Evolutionary conservation across 2,113 vertebrate genomes (phyloP).

Genomic region (Mellivora capensis): DNA sequence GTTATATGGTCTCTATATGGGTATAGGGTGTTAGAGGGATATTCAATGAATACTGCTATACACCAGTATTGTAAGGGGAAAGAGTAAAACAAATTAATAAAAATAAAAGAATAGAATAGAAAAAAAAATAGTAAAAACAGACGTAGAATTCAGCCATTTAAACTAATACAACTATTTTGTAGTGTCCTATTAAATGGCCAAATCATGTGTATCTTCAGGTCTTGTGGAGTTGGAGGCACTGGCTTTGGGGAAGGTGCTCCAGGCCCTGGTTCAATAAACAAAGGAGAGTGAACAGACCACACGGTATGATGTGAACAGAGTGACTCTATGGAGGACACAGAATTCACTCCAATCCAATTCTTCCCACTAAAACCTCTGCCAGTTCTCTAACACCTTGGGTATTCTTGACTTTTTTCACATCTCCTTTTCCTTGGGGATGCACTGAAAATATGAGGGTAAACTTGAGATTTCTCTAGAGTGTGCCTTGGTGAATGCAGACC

Average conservation of each 20-base stretch:
- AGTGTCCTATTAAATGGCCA: neutral
- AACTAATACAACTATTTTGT: neutral
- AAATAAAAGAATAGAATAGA: neutral
- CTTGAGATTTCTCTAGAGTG: neutral
- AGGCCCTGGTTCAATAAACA: fast-evolving
- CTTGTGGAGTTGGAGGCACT: neutral
- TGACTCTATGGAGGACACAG: neutral
- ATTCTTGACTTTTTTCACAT: neutral
- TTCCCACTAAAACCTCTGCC: neutral
- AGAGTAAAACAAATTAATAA: neutral
- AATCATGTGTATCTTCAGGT: neutral
- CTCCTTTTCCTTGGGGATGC: neutral
- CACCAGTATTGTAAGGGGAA: neutral
- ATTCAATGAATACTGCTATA: neutral
- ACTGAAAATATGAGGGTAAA: neutral
- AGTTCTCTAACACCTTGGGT: neutral
- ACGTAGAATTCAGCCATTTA: neutral
- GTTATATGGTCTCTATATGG: neutral
- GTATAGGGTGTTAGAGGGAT: neutral
- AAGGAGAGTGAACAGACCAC: neutral
- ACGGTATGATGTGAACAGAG: neutral
- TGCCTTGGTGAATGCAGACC: neutral
- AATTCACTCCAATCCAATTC: neutral
- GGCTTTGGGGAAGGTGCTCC: neutral
- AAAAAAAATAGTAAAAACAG: neutral